These are phyloP conservation scores for Amphipoea lucens DNA, from an alignment of 2,888 invertebrate species.

Conservation along the genomic window DNA sequence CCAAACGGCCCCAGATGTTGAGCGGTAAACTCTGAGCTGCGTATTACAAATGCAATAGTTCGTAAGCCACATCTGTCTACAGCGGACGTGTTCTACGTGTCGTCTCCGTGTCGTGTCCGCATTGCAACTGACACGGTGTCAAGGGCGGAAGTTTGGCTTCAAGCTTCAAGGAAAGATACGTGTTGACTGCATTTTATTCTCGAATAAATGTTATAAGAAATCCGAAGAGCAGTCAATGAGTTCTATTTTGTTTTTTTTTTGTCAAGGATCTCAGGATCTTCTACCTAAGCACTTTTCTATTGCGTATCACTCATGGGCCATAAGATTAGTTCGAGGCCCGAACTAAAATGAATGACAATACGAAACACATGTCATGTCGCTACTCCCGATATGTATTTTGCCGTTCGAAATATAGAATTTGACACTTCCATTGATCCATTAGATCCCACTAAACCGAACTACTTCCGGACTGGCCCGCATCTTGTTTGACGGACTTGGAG, in stretches of 20 bases:
- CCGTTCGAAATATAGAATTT: too few species aligned
- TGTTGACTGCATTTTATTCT: conserved; percentile 17
- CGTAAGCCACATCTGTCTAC: conserved; percentile 29
- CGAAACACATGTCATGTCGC: too few species aligned
- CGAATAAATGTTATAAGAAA: not conserved
- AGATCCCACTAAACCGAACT: too few species aligned
- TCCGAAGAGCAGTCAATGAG: not conserved
- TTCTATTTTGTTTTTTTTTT: not conserved
- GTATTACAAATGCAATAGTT: conserved; percentile 34
- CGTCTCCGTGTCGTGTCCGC: not conserved
- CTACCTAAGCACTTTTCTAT: too few species aligned
- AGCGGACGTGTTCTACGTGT: conserved; percentile 17
- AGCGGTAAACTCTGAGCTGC: not conserved
- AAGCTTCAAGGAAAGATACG: conserved; percentile 14
- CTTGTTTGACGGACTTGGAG: too few species aligned
- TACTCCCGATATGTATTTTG: too few species aligned
- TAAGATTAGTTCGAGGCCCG: too few species aligned
- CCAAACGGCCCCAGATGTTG: not conserved
- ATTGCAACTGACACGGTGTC: conserved; percentile 33
- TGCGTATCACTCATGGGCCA: too few species aligned
- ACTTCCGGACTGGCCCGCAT: too few species aligned
- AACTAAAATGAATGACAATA: too few species aligned
- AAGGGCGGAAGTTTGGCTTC: conserved; percentile 7
- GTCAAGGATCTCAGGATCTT: too few species aligned
- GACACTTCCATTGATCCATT: too few species aligned